These are phyloP conservation scores for Pterophyllum scalare DNA, from an alignment of 2,113 vertebrate genomes.

Conservation along the genomic window DNA sequence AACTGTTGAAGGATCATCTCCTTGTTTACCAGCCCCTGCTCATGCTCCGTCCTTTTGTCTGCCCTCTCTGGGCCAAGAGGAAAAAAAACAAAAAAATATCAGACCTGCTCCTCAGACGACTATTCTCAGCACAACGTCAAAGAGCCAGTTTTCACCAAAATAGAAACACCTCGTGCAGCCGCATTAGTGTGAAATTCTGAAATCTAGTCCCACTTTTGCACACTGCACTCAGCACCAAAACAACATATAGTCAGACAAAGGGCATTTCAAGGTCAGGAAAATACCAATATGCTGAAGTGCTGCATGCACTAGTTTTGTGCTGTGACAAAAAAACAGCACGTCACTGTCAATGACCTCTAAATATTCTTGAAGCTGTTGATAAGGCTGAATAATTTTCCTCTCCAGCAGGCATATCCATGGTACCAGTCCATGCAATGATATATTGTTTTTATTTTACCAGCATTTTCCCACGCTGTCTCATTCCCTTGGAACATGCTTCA, in stretches of 20 bases:
- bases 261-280: slow-evolving; percentile 41
- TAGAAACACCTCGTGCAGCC: slow-evolving; percentile 18
- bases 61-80: neutral
- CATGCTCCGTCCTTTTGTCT: neutral
- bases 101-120: slow-evolving; percentile 13
- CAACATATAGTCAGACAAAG: neutral
- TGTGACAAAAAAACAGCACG: slow-evolving; percentile 19
- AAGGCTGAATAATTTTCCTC: neutral
- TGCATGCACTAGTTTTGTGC: neutral
- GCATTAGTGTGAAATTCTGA: slow-evolving; percentile 30
- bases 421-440: neutral
- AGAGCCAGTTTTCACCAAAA: slow-evolving; percentile 31
- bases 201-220: neutral
- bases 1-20: neutral
- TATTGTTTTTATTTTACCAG: neutral
- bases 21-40: neutral
- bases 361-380: slow-evolving; percentile 15
- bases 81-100: neutral
- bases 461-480: neutral
- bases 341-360: slow-evolving; percentile 11
- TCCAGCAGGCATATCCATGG: neutral
- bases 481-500: neutral
- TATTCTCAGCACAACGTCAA: slow-evolving; percentile 31
- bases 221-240: slow-evolving; percentile 3
- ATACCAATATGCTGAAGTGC: neutral